Evolutionary conservation across 2,797 vertebrate species (phyloP).

Genomic region (Peromyscus melanophrys): DNA sequence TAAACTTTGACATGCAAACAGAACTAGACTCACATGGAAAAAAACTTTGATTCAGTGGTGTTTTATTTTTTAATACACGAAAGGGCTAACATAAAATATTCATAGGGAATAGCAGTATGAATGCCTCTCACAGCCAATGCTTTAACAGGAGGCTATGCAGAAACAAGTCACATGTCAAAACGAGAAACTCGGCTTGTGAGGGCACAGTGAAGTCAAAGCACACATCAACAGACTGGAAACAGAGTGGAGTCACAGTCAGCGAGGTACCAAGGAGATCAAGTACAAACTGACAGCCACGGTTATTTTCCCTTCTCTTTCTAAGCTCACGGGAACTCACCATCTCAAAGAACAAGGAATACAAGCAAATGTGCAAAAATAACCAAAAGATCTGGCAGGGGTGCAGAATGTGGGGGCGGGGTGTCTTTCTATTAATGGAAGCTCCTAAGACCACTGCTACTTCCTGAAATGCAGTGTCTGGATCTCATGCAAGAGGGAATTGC

Average conservation of each 20-base stretch:
- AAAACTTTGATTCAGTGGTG: conserved; percentile 35
- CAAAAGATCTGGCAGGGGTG: background rate
- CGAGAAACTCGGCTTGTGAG: background rate
- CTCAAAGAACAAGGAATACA: conserved; percentile 31
- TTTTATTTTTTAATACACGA: conserved; percentile 62
- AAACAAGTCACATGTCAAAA: background rate
- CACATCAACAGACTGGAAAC: conserved; percentile 4
- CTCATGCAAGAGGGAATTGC: background rate
- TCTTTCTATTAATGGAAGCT: conserved; percentile 16
- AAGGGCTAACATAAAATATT: conserved; percentile 45
- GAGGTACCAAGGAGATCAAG: background rate
- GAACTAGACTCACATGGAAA: conserved; percentile 53
- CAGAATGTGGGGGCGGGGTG: conserved; percentile 7
- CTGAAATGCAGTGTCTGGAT: conserved; percentile 14
- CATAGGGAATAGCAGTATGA: conserved; percentile 27
- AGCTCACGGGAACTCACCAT: background rate
- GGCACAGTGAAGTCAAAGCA: background rate
- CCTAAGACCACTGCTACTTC: background rate
- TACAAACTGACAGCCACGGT: background rate
- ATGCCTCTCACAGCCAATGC: conserved; percentile 17
- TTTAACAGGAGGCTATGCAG: conserved; percentile 7
- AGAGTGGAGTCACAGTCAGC: background rate
- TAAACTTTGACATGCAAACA: conserved; percentile 50
- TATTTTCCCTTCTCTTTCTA: background rate
- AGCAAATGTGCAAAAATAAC: background rate